Evolutionary conservation across 2,797 vertebrate genomes (phyloP).

Genomic region (Vultur gryphus): DNA sequence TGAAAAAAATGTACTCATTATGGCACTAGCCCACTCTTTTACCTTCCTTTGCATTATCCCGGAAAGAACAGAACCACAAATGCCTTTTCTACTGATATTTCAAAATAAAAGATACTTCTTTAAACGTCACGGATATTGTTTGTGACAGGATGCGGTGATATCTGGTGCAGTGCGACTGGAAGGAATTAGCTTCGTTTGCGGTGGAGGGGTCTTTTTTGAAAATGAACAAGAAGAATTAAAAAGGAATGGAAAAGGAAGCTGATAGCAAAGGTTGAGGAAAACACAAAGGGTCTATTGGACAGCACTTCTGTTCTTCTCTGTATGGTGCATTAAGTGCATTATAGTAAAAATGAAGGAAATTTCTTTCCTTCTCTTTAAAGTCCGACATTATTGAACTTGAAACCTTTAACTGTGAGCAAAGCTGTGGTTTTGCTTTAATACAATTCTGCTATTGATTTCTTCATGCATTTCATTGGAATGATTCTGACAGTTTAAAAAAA

Average conservation of each 20-base stretch:
- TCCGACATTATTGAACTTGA: slow-evolving; percentile 51
- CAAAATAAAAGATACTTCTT: neutral
- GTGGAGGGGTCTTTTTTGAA: neutral
- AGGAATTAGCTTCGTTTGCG: neutral
- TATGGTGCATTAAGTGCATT: slow-evolving; percentile 47
- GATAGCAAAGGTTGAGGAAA: slow-evolving; percentile 35
- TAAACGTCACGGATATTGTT: neutral
- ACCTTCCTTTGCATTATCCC: neutral
- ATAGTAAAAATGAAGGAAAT: slow-evolving; percentile 25
- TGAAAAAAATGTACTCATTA: neutral
- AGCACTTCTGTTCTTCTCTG: slow-evolving; percentile 9
- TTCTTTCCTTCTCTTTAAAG: slow-evolving; percentile 47
- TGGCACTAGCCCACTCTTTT: neutral
- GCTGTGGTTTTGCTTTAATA: slow-evolving; percentile 61
- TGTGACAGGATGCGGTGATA: neutral
- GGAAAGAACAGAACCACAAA: neutral
- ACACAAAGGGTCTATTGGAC: slow-evolving; percentile 37
- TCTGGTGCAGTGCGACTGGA: neutral
- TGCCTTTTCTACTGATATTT: neutral
- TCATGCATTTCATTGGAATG: slow-evolving; percentile 57
- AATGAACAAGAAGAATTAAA: neutral
- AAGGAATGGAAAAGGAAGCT: slow-evolving; percentile 28
- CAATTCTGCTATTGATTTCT: slow-evolving; percentile 64
- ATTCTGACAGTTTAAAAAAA: slow-evolving; percentile 62
- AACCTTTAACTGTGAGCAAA: slow-evolving; percentile 52